Conservation (phyloP, 2,888 invertebrate species). For the Micoletzkya japonica region DNA sequence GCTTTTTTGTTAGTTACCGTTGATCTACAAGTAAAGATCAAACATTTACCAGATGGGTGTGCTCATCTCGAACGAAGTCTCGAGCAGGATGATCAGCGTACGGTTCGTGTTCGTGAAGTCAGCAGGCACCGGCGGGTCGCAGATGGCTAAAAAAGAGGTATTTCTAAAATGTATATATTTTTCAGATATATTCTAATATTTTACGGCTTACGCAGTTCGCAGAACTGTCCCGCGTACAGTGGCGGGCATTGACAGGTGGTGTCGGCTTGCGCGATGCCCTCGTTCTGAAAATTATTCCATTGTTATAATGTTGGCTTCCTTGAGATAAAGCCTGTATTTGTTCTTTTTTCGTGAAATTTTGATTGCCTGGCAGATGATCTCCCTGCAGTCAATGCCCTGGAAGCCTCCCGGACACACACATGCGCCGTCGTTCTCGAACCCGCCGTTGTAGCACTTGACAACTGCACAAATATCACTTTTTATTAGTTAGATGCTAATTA, state of each 20-base stretch:
- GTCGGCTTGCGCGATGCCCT: conserved; percentile 36
- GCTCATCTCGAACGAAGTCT: conserved; percentile 49
- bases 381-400: conserved; percentile 22
- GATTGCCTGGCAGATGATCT: conserved; percentile 18
- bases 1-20: no score
- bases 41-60: conserved; percentile 43
- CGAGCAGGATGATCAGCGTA: conserved; percentile 49
- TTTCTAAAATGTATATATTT: background rate
- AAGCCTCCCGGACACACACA: conserved; percentile 45
- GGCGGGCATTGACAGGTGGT: conserved; percentile 41
- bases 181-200: background rate
- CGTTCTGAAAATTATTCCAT: conserved; percentile 36
- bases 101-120: conserved; percentile 42
- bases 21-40: no score
- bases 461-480: no score
- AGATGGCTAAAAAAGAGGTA: conserved; percentile 36
- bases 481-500: no score
- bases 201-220: conserved; percentile 39
- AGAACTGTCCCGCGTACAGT: conserved; percentile 46
- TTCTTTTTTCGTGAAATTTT: background rate
- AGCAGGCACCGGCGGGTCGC: conserved; percentile 50
- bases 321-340: background rate
- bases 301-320: background rate
- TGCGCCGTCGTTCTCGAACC: conserved; percentile 45
- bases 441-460: conserved; percentile 43